Base-by-base conservation (phyloP, 2,113 vertebrate genomes). In the Barnardius zonarius region DNA sequence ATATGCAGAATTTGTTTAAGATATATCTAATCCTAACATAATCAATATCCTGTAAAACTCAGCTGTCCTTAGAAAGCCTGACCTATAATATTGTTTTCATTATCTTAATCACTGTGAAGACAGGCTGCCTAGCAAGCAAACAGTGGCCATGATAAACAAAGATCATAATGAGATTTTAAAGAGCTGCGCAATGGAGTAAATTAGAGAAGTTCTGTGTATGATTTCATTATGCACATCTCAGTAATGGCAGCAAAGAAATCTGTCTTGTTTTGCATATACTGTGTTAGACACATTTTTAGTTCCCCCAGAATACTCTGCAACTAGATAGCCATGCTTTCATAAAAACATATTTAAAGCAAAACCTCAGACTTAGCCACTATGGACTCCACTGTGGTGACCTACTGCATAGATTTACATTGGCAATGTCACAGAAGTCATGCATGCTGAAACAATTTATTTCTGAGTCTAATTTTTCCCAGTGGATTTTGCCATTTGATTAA, bases 361-460 rank as follows among this genome's bases (percentile, higher is more conserved):
- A 95, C 94, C 66, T 94, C 91, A 95, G 83, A 79, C 70, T 76
- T 77, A 83, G 67, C 63, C 73, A 67, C 92, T 84, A 9, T 78
- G 85, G 91, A 93, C 88, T 94, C 54, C 79, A 46, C 78, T 94
- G 91, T 89, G 95, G 57, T 95, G 91, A 96, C 76, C 88, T 91
- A 90, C 67, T 96, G 81, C 93, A 89, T 62, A 62, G 66, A 89
- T 97, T 97, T 97, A 96, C 87, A 93, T 88, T 97, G 95, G 97
- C 94, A 95, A 55, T 43, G 69, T 75, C 77, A 63, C 33, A 83
- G 90, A 96, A 97, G 68, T 87, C 67, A 86, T 94, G 83, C 83
- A 96, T 28, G 17, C 76, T 96, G 90, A 91, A 98, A 95, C 92
- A 92, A 96, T 97, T 97, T 94, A 68, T 94, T 96, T 96, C 75